A percentile compares a stretch with the other conserved stretches of the same genome.
Conservation (phyloP, 2,888 invertebrate genomes). For the Abrostola triplasia region DNA sequence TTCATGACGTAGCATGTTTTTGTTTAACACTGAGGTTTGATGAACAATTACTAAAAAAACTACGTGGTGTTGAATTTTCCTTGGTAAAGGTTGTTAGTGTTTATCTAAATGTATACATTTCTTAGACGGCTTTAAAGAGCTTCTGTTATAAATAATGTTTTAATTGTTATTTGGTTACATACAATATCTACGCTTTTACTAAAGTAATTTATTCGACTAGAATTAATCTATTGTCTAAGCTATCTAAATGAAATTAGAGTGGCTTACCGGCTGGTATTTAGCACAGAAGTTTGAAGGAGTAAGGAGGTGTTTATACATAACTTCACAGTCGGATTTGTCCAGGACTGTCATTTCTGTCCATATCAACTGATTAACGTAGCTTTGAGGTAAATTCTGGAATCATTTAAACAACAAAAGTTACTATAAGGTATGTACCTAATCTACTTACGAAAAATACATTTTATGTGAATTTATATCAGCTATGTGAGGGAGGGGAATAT, state of each 20-base stretch:
- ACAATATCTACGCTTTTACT: too few species aligned
- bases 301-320: constrained; percentile 54
- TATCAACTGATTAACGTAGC: constrained; percentile 62
- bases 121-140: too few species aligned
- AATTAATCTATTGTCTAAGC: not conserved
- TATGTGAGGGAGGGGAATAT: too few species aligned
- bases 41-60: not conserved
- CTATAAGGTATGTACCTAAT: too few species aligned
- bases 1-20: constrained; percentile 14
- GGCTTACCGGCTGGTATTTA: constrained; percentile 66
- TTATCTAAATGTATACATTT: too few species aligned
- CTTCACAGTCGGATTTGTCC: constrained; percentile 59
- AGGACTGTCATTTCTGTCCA: constrained; percentile 67
- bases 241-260: not conserved
- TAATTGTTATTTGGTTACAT: too few species aligned
- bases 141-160: too few species aligned
- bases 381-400: constrained; percentile 63
- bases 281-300: constrained; percentile 75
- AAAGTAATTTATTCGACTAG: too few species aligned
- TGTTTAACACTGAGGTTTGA: not conserved
- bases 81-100: not conserved
- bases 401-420: not conserved
- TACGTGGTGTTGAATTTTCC: not conserved
- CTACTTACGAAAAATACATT: too few species aligned
- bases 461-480: too few species aligned